Base-by-base conservation (phyloP, 1,140 invertebrate genomes). In the Drosophila punjabiensis region DNA sequence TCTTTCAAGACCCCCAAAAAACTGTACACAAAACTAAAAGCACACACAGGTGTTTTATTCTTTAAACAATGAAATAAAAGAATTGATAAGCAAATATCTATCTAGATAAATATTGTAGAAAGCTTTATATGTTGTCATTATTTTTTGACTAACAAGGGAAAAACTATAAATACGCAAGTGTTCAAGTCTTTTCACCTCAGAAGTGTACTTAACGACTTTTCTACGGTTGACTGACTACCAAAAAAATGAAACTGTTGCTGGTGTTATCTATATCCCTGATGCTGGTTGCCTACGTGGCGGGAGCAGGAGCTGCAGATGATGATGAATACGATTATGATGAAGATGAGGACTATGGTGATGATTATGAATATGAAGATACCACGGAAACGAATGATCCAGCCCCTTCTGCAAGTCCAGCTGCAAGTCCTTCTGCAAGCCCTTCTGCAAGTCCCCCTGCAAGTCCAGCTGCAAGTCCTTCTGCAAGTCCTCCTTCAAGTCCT, bases 11-110 rank as follows among this genome's bases (percentile, higher is more conserved):
- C 18, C 28, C 6, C 20, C 4, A 48, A 71, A 71, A 69, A 18
- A 2, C 0, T 13, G 1, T 28, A 35, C 33, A 73, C 20, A 52
- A 24, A 28, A 4, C 28, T 16, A 7, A 39, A n/a, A 35, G 37
- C 45, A 74, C 20, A 73, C 70, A 73, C 70, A 74, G 47, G 37
- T 74, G 70, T 37, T 74, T 16, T 45, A 35, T 14, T 13, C 37
- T 33, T 16, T 8, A 16, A 28, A 64, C 28, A 69, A 52, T 20
- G 1, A 67, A 67, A n/a, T 55, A 32, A 35, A 39, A 24, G n/a
- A 56, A 47, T 32, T 56, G 5, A 37, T 37, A 56, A 11, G 5
- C 39, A 47, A 71, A 71, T 56, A 71, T 56, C 9, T n/a, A 70
- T 30, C 56, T 59, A 59, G 4, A 60, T 41, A 41, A 50, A 43